Conservation (phyloP, 1,140 invertebrate genomes). For the Bilobella aurantiaca region DNA sequence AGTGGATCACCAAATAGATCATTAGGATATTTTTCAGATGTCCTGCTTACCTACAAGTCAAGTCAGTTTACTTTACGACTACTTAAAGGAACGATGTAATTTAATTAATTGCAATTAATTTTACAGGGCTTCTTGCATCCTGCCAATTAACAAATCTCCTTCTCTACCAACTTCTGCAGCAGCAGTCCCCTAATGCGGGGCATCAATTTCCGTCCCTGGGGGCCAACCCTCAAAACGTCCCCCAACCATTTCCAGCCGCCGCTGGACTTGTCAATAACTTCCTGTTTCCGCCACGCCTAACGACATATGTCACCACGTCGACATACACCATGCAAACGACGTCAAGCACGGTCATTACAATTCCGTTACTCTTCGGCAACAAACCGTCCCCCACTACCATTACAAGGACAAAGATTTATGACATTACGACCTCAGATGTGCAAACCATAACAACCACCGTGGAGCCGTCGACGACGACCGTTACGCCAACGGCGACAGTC, state of each 20-base stretch:
- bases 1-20: background rate
- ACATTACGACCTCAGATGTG: conserved; percentile 27
- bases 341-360: conserved; percentile 24
- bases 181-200: background rate
- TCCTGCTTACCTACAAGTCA: too few species aligned
- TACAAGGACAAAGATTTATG: conserved; percentile 23
- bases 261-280: conserved; percentile 16
- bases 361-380: conserved; percentile 32
- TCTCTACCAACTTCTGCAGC: conserved; percentile 34
- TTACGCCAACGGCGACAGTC: background rate
- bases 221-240: background rate
- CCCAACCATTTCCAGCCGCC: conserved; percentile 4
- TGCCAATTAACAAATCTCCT: conserved; percentile 35
- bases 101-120: conserved; percentile 8
- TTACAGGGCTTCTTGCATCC: conserved; percentile 29
- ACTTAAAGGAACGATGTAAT: background rate
- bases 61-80: too few species aligned
- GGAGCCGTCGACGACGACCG: conserved; percentile 14
- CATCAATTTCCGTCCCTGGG: background rate
- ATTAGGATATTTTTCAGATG: background rate
- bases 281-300: conserved; percentile 14
- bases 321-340: conserved; percentile 25
- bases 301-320: conserved; percentile 26
- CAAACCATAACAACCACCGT: conserved; percentile 29
- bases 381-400: conserved; percentile 24